These are phyloP conservation scores for Ptilorrhoa leucosticta DNA, from an alignment of 2,113 vertebrate species.

Conservation along the genomic window DNA sequence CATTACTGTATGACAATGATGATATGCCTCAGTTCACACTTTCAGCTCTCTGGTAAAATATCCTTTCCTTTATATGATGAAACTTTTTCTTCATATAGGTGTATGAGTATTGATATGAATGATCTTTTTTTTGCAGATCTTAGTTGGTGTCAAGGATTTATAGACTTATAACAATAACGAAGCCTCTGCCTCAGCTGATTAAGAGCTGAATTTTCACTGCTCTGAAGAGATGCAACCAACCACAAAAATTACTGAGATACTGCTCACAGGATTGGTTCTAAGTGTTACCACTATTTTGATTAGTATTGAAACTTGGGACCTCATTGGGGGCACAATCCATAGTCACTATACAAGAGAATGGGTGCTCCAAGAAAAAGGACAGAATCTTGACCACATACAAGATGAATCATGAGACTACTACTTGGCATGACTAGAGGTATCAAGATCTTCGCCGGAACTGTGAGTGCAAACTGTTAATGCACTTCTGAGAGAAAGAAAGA, in stretches of 20 bases:
- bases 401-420: background rate
- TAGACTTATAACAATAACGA: background rate
- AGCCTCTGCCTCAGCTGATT: background rate
- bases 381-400: background rate
- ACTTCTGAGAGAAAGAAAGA: background rate
- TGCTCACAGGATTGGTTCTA: background rate
- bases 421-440: background rate
- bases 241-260: background rate
- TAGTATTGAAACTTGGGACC: background rate
- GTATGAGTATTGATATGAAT: background rate
- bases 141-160: background rate
- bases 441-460: background rate
- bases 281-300: background rate
- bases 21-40: background rate
- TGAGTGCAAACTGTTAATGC: background rate
- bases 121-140: background rate
- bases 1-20: background rate
- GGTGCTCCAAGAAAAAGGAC: background rate
- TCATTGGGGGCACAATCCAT: background rate
- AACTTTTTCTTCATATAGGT: background rate
- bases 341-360: background rate
- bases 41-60: background rate
- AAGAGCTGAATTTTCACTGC: background rate
- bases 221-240: background rate
- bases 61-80: background rate